Base-by-base conservation (phyloP, 2,113 vertebrate genomes). In the Todiramphus chloris region DNA sequence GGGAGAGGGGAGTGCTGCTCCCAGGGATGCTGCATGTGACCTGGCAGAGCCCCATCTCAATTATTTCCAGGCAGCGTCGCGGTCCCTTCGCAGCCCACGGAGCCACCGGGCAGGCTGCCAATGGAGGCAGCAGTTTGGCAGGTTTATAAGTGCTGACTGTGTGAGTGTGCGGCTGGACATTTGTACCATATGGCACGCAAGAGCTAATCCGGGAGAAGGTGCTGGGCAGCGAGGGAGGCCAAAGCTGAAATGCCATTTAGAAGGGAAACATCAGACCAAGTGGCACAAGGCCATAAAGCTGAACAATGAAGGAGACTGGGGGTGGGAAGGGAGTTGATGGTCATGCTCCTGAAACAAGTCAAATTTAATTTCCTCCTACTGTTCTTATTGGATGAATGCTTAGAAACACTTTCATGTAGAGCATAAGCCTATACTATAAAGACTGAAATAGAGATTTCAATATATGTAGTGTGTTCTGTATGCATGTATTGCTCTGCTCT, bases 121-220 rank as follows among this genome's bases (percentile, higher is more conserved):
- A 74, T 21, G 6, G 63, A 96, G 94, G 90, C 97, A 96, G 97
- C 88, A 82, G 94, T 93, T 93, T 98, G 98, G 98, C 97, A 98
- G 95, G 96, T 89, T 95, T 93, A 73, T 90, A 84, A 94, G 91
- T 20, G 67, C 94, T 81, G 96, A 90, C 91, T 91, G 96, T 44
- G 83, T 24, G 55, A 68, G 91, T 20, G 50, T 96, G 87, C 7
- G n/a, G 97, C 89, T 74, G 96, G 89, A 96, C 97, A 96, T 97
- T 98, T 96, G 97, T 68, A 86, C 98, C 98, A 98, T 98, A 98
- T 98, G 98, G 96, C 95, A 95, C 95, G 75, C 97, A 97, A 94
- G 96, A 97, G 43, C 97, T 98, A 98, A 98, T 98, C 96, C 64
- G 35, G 94, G 97, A 95, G 94, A 97, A 95, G 97, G 97, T 94